Percentiles rank a stretch among this genome's conserved stretches.
Conservation (phyloP, 2,113 vertebrate genomes). For the Megalops atlanticus region DNA sequence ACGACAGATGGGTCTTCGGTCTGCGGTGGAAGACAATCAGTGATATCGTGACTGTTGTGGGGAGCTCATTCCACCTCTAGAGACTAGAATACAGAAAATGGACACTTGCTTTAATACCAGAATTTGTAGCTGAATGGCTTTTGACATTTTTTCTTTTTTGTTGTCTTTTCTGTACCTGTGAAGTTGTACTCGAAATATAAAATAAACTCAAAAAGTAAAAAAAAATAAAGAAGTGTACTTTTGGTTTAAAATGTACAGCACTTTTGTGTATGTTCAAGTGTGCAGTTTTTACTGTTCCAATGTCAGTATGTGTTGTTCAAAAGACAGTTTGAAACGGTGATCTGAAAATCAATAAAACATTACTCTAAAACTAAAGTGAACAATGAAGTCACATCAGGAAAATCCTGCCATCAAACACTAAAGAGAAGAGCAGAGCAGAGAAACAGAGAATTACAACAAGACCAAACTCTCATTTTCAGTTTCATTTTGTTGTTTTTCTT, state of each 20-base stretch:
- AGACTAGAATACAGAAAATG: too few relatives aligned
- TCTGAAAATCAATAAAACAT: neutral
- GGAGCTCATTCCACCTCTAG: too few relatives aligned
- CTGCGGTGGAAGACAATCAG: too few relatives aligned
- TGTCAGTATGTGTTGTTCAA: slow-evolving; percentile 18
- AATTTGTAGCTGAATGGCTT: slow-evolving; percentile 23
- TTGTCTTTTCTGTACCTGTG: slow-evolving; percentile 10
- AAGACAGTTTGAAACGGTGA: slow-evolving; percentile 1
- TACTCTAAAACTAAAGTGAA: slow-evolving; percentile 6
- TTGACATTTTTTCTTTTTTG: neutral
- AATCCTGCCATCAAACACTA: too few relatives aligned
- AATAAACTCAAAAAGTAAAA: neutral
- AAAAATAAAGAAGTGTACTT: too few relatives aligned
- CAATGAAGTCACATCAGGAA: slow-evolving; percentile 23
- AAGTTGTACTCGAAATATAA: slow-evolving; percentile 4
- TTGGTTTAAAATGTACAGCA: neutral
- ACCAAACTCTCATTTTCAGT: too few relatives aligned
- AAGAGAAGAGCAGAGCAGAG: neutral
- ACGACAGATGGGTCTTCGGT: too few relatives aligned
- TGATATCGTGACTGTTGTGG: too few relatives aligned
- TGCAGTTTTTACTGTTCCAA: slow-evolving; percentile 15
- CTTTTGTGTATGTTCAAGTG: slow-evolving; percentile 15
- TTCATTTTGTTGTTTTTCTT: too few relatives aligned
- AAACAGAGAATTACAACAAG: too few relatives aligned
- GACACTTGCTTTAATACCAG: slow-evolving; percentile 12